phyloP scores from a whole-genome alignment of 2,888 invertebrate genomes.

The Drosophila eohydei region DNA sequence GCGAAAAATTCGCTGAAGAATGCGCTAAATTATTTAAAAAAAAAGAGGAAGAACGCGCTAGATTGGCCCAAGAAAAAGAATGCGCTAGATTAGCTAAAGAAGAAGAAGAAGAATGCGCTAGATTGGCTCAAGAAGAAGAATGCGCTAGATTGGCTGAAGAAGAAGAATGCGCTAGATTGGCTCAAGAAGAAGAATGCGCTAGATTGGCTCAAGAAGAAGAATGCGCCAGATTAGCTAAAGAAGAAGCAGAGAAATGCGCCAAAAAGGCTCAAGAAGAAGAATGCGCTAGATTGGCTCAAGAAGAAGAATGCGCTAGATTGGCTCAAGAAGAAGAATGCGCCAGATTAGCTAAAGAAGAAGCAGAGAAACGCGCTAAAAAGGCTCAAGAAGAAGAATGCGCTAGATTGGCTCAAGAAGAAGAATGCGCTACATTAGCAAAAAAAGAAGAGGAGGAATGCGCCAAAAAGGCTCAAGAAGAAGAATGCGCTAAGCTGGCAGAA shows the following conservation, averaged over 20 bases:
- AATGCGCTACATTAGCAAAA: too few species aligned
- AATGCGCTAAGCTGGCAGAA: conserved; percentile 11
- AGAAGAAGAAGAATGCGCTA: too few species aligned
- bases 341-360: too few species aligned
- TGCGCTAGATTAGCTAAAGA: too few species aligned
- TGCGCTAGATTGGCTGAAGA: neutral
- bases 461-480: conserved; percentile 5
- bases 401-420: too few species aligned
- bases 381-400: too few species aligned
- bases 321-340: neutral
- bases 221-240: neutral
- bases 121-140: neutral
- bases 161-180: too few species aligned
- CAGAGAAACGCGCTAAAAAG: neutral
- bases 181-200: too few species aligned
- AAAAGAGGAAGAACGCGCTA: too few species aligned
- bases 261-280: neutral
- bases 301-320: neutral
- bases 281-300: neutral
- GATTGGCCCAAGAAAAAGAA: too few species aligned
- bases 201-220: too few species aligned
- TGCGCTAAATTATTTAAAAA: neutral
- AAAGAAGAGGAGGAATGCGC: neutral
- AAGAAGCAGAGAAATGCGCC: neutral
- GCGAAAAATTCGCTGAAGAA: neutral